Evolutionary conservation across 2,888 invertebrate genomes (phyloP), one percentile per base, ranked within the genome.

Genomic region (Esperia sulphurella): DNA sequence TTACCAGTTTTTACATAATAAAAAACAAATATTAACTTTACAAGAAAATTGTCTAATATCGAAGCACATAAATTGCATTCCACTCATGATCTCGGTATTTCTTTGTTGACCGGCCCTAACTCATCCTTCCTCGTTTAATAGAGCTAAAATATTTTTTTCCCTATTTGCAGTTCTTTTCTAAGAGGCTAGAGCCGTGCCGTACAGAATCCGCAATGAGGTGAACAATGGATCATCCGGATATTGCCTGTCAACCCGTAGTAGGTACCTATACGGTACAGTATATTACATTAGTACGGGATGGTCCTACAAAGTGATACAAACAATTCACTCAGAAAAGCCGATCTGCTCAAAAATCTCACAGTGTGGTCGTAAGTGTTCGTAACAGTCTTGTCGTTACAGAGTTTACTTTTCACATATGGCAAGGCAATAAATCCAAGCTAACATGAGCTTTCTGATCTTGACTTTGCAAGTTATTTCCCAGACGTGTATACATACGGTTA

Each of bases 141-240:
- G 43, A 43, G 4, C 13, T 58, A 58, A 62, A 63, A 61, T 65
- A 59, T 63, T 58, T 71, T 73, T 61, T 53, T 59, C 59, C 57
- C 62, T 74, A 71, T 72, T 71, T 69, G 60, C 69, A 74, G 65
- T 71, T 72, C 70, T 71, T 67, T 65, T 68, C 44, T 37, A 10
- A 62, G 54, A 63, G 65, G 67, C 60, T 21, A 60, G 61, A 63
- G 66, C 69, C 69, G 66, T 65, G 69, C 60, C 66, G 79, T 62
- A 67, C 70, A 65, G 85, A 86, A 85, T 86, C 78, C 77, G 66
- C 83, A 85, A 87, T 87, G 86, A 86, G 83, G 70, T 72, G 83
- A 79, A 85, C 86, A 86, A 86, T 84, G 83, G 81, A 83, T 87
- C 83, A 83, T 77, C 76, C 84, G 85, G 85, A 86, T 85, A 86